A percentile compares a stretch with the other conserved stretches of the same genome.
phyloP scores from a whole-genome alignment of 2,888 invertebrate genomes.

The Scaptodrosophila latifasciaeformis region DNA sequence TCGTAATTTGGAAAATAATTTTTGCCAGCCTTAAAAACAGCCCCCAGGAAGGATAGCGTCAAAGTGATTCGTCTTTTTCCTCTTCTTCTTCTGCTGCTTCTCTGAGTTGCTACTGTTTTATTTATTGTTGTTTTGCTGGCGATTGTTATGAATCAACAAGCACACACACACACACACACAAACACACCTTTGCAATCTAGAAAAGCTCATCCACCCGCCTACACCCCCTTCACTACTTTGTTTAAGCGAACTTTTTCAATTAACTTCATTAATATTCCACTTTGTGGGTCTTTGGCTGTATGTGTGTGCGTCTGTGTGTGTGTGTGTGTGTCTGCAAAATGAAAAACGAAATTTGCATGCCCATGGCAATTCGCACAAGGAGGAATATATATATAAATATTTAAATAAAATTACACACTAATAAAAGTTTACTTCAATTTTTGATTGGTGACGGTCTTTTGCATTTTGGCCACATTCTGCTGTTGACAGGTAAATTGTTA shows the following conservation, averaged over 20 bases:
- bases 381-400: neutral
- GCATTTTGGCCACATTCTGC: too few species aligned
- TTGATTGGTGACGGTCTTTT: too few species aligned
- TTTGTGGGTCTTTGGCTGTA: neutral
- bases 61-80: too few species aligned
- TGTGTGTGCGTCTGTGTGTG: neutral
- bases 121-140: neutral
- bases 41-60: neutral
- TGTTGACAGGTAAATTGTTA: too few species aligned
- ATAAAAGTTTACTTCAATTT: too few species aligned
- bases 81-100: too few species aligned
- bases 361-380: too few species aligned
- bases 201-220: too few species aligned
- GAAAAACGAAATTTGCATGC: too few species aligned
- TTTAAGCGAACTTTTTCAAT: constrained; percentile 58
- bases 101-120: constrained; percentile 18
- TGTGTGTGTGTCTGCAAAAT: constrained; percentile 3
- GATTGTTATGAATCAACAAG: constrained; percentile 14
- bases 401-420: neutral
- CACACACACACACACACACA: too few species aligned
- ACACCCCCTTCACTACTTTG: constrained; percentile 12
- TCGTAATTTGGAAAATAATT: constrained; percentile 61
- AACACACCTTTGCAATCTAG: constrained; percentile 3
- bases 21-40: constrained; percentile 27
- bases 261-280: constrained; percentile 61